Evolutionary conservation across 2,113 vertebrate species (phyloP).

Genomic region (Gnathonemus echidnorhynchus): DNA sequence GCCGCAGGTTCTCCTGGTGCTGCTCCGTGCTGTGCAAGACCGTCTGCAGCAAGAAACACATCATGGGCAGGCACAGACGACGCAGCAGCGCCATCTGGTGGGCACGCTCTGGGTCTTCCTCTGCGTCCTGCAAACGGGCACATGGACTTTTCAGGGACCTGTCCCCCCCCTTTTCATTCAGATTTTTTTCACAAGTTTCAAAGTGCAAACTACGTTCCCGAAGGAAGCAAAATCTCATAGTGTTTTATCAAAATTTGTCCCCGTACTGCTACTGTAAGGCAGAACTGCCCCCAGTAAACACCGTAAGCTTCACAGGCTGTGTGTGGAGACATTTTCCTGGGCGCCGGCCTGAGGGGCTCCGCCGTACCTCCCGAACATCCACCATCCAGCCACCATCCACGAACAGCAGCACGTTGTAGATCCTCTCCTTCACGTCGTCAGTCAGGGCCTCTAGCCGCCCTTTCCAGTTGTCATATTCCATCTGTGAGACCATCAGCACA

Average conservation of each 20-base stretch:
- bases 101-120: slow-evolving; percentile 73
- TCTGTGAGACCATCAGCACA: slow-evolving; percentile 48
- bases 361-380: slow-evolving; percentile 81
- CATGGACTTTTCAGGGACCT: not conserved
- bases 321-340: not conserved
- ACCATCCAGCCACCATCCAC: slow-evolving; percentile 98
- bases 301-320: not conserved
- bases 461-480: slow-evolving; percentile 77
- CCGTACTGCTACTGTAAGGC: not conserved
- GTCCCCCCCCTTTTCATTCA: not conserved
- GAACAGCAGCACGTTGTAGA: slow-evolving; percentile 95
- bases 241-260: not conserved
- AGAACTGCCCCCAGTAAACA: not conserved
- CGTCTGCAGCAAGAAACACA: slow-evolving; percentile 82
- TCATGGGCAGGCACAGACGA: slow-evolving; percentile 79
- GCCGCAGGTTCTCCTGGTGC: slow-evolving; percentile 84
- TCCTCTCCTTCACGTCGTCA: slow-evolving; percentile 88
- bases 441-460: slow-evolving; percentile 77
- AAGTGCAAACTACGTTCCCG: not conserved
- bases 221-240: not conserved
- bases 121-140: slow-evolving; percentile 63
- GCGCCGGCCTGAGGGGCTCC: not conserved
- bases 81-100: slow-evolving; percentile 82
- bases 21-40: slow-evolving; percentile 81
- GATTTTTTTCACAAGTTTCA: not conserved